Conservation (phyloP, 2,113 vertebrate species). For the Suricata suricatta region DNA sequence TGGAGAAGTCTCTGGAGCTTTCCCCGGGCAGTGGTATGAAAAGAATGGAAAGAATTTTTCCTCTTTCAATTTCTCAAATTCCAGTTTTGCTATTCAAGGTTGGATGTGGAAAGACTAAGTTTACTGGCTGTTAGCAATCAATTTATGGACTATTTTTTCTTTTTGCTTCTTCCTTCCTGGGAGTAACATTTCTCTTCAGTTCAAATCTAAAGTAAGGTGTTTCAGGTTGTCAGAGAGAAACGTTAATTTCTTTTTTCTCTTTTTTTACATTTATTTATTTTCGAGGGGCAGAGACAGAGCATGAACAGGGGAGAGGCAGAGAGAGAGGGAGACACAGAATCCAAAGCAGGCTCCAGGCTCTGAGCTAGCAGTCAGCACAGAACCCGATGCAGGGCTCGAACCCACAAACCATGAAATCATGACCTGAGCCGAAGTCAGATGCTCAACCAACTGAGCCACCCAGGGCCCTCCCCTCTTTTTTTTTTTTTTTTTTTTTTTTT, state of each 20-base stretch:
- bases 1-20: slow-evolving; percentile 15
- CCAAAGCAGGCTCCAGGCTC: no score
- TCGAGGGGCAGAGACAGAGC: no score
- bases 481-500: no score
- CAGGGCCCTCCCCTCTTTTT: no score
- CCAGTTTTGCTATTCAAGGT: neutral
- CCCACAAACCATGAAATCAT: no score
- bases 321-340: no score
- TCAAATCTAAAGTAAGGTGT: neutral
- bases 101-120: neutral
- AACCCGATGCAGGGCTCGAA: no score
- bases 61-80: slow-evolving; percentile 55
- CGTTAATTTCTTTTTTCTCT: neutral
- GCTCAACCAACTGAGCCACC: no score
- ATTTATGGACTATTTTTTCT: neutral
- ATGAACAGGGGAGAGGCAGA: no score
- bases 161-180: neutral
- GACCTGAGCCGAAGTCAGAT: no score
- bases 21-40: neutral
- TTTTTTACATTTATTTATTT: no score
- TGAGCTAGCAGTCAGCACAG: no score
- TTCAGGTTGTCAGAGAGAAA: slow-evolving; percentile 30
- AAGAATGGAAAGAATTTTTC: slow-evolving; percentile 41
- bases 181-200: neutral
- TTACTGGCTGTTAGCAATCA: neutral